Percentiles rank a stretch among this genome's conserved stretches.
phyloP scores from a whole-genome alignment of 2,888 invertebrate genomes.

The Thymelicus lineola region DNA sequence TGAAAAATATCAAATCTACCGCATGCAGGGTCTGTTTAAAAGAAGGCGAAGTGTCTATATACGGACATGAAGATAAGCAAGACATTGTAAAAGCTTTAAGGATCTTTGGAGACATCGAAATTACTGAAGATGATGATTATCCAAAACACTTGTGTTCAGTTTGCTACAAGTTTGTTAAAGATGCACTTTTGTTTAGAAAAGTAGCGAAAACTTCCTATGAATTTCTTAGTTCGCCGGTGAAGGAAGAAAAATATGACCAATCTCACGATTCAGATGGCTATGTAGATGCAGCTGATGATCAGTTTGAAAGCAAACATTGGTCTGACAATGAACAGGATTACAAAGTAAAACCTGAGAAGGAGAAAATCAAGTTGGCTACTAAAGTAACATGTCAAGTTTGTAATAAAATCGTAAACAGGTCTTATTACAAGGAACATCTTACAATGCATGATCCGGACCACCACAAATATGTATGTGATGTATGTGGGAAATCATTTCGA shows the following conservation, averaged over 20 bases:
- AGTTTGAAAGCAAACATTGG: conserved; percentile 40
- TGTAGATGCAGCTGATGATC: conserved; percentile 8
- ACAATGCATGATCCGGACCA: conserved; percentile 58
- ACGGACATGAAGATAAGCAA: conserved; percentile 43
- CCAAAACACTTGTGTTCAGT: conserved; percentile 63
- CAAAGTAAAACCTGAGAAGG: conserved; percentile 23
- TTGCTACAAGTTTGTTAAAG: conserved; percentile 62
- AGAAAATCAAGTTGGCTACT: conserved; percentile 41
- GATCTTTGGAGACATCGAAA: conserved; percentile 55
- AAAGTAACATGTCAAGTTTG: conserved; percentile 56
- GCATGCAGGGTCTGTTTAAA: conserved; percentile 67
- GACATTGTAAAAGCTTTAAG: conserved; percentile 59
- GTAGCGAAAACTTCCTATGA: conserved; percentile 59
- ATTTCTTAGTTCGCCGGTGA: conserved; percentile 52
- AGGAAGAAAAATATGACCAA: conserved; percentile 38
- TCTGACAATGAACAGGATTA: conserved; percentile 40
- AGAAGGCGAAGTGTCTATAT: conserved; percentile 59
- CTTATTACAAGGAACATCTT: conserved; percentile 54
- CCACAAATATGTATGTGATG: conserved; percentile 55
- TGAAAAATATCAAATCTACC: conserved; percentile 22
- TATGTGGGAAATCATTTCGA: conserved; percentile 56
- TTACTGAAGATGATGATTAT: conserved; percentile 57
- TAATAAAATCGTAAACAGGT: conserved; percentile 51
- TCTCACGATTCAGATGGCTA: conserved; percentile 34
- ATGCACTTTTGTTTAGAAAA: conserved; percentile 62